phyloP scores from a whole-genome alignment of 2,888 invertebrate genomes.

The Ichneumoninae sp. region DNA sequence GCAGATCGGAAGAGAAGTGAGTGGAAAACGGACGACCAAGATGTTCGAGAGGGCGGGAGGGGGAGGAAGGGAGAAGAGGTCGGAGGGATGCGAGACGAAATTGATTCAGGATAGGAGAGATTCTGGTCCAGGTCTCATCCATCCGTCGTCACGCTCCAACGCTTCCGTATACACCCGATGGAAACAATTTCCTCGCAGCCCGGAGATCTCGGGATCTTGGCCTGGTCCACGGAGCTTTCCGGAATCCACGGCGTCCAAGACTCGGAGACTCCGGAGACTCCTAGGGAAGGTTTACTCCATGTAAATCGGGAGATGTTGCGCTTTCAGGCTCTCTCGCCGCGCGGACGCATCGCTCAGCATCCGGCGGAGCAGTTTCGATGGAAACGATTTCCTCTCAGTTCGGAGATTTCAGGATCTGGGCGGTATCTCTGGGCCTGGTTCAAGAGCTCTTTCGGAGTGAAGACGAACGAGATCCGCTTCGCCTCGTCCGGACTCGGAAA shows the following conservation, averaged over 20 bases:
- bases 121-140: constrained; percentile 4
- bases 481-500: too few species aligned
- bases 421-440: too few species aligned
- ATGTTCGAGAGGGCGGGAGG: neutral
- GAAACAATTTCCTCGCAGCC: constrained; percentile 48
- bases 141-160: constrained; percentile 11
- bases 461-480: neutral
- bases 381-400: too few species aligned
- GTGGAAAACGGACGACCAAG: neutral
- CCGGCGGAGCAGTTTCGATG: too few species aligned
- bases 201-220: constrained; percentile 15
- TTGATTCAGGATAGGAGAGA: constrained; percentile 25
- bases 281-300: too few species aligned
- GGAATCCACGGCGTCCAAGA: too few species aligned
- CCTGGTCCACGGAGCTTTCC: constrained; percentile 11
- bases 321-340: too few species aligned
- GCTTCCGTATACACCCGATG: constrained; percentile 33
- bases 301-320: too few species aligned
- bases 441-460: neutral
- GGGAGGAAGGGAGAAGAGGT: neutral
- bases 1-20: constrained; percentile 8
- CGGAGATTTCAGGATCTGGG: too few species aligned
- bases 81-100: constrained; percentile 7
- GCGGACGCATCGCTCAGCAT: too few species aligned
- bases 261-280: too few species aligned